Percentiles rank a stretch among this genome's conserved stretches.
These are phyloP conservation scores for Aphelocoma coerulescens DNA, from an alignment of 2,113 vertebrate species.

Conservation along the genomic window DNA sequence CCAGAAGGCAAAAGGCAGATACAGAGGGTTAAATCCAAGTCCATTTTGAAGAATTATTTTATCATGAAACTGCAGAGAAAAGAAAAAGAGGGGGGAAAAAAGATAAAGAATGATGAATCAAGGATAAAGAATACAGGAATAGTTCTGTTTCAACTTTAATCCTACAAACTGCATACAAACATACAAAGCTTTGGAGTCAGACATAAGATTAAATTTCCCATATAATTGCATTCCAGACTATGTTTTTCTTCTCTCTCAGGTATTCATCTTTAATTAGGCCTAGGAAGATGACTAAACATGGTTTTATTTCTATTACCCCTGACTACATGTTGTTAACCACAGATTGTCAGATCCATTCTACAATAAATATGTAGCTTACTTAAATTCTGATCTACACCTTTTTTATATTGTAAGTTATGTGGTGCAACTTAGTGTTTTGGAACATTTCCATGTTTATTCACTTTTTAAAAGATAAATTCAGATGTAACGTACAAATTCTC, in stretches of 20 bases:
- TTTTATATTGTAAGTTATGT: not conserved
- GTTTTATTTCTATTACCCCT: conserved; percentile 1
- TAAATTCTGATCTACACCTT: not conserved
- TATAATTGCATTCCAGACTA: not conserved
- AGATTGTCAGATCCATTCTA: not conserved
- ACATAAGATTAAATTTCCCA: not conserved
- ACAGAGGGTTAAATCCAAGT: not conserved
- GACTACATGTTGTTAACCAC: not conserved
- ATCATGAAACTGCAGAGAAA: not conserved
- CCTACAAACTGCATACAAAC: not conserved
- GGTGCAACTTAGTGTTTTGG: not conserved
- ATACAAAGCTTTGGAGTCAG: not conserved
- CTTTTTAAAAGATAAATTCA: not conserved
- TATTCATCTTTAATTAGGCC: conserved; percentile 3
- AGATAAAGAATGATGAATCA: not conserved
- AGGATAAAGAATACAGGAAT: not conserved
- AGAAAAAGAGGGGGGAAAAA: not conserved
- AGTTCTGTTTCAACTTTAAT: conserved; percentile 24
- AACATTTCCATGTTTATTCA: not conserved
- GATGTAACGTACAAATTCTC: not conserved
- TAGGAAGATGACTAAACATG: not conserved
- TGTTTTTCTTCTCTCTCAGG: not conserved
- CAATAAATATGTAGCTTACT: not conserved
- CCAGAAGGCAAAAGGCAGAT: not conserved
- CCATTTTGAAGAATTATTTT: not conserved